These are phyloP conservation scores for Andrena trimmerana DNA, from an alignment of 2,888 invertebrate species.

Conservation along the genomic window DNA sequence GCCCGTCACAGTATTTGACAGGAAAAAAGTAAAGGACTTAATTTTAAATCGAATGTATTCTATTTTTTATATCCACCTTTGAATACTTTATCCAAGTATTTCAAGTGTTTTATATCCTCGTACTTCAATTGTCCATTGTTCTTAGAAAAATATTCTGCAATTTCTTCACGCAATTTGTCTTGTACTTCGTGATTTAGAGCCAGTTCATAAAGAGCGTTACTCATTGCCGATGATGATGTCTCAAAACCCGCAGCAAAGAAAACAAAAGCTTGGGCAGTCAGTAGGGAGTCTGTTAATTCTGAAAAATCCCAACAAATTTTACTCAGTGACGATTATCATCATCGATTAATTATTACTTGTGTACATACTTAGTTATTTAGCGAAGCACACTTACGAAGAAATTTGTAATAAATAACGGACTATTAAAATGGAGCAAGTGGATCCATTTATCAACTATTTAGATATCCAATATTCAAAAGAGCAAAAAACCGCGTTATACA, in stretches of 20 bases:
- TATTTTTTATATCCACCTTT: constrained; percentile 58
- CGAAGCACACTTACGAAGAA: background rate
- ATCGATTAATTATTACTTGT: background rate
- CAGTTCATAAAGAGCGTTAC: constrained; percentile 68
- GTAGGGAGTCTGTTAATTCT: constrained; percentile 72
- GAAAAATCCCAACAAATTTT: background rate
- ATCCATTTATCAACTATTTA: no score
- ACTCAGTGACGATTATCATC: no score
- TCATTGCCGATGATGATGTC: constrained; percentile 72
- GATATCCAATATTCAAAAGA: no score
- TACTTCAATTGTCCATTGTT: constrained; percentile 81
- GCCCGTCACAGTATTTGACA: no score
- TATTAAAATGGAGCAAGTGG: no score
- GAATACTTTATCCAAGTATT: constrained; percentile 84
- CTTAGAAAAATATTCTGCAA: constrained; percentile 52
- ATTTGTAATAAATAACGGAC: no score
- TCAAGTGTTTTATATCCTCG: constrained; percentile 83
- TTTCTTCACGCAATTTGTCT: constrained; percentile 69
- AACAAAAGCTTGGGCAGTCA: constrained; percentile 74
- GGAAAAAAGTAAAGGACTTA: no score
- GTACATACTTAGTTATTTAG: background rate
- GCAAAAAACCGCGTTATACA: no score
- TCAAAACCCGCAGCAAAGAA: constrained; percentile 79
- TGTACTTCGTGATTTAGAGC: constrained; percentile 68
- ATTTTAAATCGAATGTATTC: no score